A percentile compares a stretch with the other conserved stretches of the same genome.
Conservation (phyloP, 2,113 vertebrate species). For the Thalassoma bifasciatum region DNA sequence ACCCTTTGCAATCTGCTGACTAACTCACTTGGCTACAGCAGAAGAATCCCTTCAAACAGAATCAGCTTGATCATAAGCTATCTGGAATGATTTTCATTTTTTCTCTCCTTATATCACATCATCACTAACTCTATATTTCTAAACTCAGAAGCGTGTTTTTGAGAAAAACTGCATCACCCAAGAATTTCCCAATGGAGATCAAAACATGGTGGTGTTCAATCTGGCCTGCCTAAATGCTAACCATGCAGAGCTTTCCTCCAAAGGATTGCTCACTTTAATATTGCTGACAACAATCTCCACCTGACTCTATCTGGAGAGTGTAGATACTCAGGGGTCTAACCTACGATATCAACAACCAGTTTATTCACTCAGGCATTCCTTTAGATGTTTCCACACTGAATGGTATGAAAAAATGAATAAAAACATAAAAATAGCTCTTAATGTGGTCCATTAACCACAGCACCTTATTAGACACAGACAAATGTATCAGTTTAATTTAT, state of each 20-base stretch:
- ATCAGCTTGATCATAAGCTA: too few species aligned
- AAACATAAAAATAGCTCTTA: not conserved
- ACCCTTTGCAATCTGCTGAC: too few species aligned
- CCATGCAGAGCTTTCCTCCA: slow-evolving; percentile 32
- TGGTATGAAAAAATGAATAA: slow-evolving; percentile 4
- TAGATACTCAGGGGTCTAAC: slow-evolving; percentile 34
- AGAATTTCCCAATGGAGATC: slow-evolving; percentile 61
- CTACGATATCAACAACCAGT: not conserved
- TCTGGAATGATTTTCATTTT: too few species aligned
- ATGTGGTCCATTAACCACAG: slow-evolving; percentile 1
- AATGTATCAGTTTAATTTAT: not conserved
- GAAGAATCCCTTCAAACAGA: too few species aligned
- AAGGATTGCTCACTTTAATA: slow-evolving; percentile 42
- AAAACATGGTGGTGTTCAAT: slow-evolving; percentile 51
- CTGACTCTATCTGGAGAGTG: slow-evolving; percentile 30
- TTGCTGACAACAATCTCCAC: slow-evolving; percentile 43
- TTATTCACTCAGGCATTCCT: not conserved
- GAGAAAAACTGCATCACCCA: slow-evolving; percentile 7
- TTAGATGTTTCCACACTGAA: not conserved
- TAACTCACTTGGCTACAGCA: too few species aligned
- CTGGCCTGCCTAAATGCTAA: slow-evolving; percentile 45
- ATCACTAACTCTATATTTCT: slow-evolving; percentile 6
- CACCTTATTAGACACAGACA: not conserved
- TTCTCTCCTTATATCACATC: not conserved
- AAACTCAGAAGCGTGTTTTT: slow-evolving; percentile 4